Conservation (phyloP, 2,888 invertebrate species). For the Calameuta idolon region DNA sequence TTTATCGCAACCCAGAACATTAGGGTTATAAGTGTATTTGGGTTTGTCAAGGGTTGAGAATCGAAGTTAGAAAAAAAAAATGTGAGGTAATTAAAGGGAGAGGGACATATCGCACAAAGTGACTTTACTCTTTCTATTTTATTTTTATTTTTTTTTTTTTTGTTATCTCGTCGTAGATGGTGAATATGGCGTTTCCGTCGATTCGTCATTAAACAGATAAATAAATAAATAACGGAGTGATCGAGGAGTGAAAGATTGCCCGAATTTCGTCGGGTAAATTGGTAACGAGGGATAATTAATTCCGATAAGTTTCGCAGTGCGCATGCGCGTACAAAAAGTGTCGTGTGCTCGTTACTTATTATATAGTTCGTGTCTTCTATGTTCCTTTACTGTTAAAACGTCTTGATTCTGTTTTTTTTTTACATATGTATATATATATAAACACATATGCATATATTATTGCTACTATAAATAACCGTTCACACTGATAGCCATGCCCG, state of each 20-base stretch:
- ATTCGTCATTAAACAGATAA: neutral
- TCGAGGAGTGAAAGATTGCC: neutral
- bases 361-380: conserved; percentile 36
- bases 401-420: conserved; percentile 11
- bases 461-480: neutral
- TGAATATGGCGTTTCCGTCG: neutral
- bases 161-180: neutral
- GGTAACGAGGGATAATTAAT: neutral
- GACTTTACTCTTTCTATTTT: neutral
- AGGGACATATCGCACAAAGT: neutral
- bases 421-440: neutral
- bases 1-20: neutral
- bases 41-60: neutral
- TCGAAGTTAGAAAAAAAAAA: neutral
- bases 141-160: neutral
- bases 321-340: neutral
- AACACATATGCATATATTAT: neutral
- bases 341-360: conserved; percentile 40
- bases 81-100: neutral
- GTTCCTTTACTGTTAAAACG: conserved; percentile 41
- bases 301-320: neutral
- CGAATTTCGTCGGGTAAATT: neutral
- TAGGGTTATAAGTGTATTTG: neutral
- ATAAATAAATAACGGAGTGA: neutral
- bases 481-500: neutral